Base-by-base conservation (phyloP, 2,888 invertebrate genomes). In the Diadromus collaris region DNA sequence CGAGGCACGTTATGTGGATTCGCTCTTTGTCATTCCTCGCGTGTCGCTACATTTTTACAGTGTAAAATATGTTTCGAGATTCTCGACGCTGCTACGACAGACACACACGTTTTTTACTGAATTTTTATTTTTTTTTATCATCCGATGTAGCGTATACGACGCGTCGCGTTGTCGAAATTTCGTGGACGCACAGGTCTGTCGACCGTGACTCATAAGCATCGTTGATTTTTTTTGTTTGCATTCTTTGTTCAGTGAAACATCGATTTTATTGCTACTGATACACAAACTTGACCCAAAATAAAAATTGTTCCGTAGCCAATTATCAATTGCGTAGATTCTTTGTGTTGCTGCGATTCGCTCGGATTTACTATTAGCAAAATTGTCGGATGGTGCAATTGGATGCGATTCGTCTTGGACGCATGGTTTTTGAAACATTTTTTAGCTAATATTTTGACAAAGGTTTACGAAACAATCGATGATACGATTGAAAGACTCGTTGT, bases 401-500 rank as follows among this genome's bases (percentile, higher is more conserved):
- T 44, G 54, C 13, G 6, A 21, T 16, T 21, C 46, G 32, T 29
- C 32, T 24, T 44, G 69, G 46, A 58, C 1, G 3, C 13, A 21
- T 32, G 10, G 5, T 51, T 13, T 34, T n/a, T n/a, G 27, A 6
- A 58, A 19, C 24, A 21, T 34, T 68, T 27, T 64, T 32, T 21
- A 56, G 9, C 27, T 16, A 41, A 2, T 60, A 32, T 51, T 9
- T 51, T 21, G 10, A 32, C 7, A 1, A 2, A 44, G 10, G 6
- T 44, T 21, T 21, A 58, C 48, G 29, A 65, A 68, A 60, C 80
- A 67, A 72, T 78, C 41, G 78, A 77, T 56, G 54, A 68, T 32
- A 71, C 21, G 19, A 64, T 69, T 64, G 16, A 38, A 60, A 56
- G 71, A 74, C 71, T 74, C 44, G 68, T 75, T 68, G 76, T 73